Percentiles rank a stretch among this genome's conserved stretches.
Evolutionary conservation across 2,888 invertebrate species (phyloP).

Genomic region (Drosophila lacicola): DNA sequence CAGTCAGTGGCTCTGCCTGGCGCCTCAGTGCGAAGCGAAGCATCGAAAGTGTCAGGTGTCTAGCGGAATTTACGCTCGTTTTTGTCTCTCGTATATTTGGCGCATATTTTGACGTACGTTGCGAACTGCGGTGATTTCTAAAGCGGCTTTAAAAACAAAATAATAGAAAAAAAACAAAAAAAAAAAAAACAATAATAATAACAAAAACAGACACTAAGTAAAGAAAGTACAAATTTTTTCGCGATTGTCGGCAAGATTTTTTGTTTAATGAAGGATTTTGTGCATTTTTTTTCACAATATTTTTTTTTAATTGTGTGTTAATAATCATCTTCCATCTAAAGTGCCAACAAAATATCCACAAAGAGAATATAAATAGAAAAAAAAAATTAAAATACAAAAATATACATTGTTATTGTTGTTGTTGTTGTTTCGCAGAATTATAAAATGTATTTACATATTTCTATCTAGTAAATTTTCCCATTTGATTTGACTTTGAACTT

Average conservation of each 20-base stretch:
- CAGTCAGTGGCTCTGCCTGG: conserved; percentile 37
- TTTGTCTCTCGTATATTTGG: conserved; percentile 49
- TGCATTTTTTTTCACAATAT: conserved; percentile 10
- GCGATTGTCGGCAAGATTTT: conserved; percentile 16
- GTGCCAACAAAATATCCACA: conserved; percentile 38
- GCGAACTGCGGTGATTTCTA: conserved; percentile 36
- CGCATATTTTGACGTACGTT: conserved; percentile 73
- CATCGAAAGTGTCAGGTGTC: conserved; percentile 58
- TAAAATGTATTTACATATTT: conserved; percentile 37
- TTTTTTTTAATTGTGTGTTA: conserved; percentile 56
- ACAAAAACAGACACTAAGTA: conserved; percentile 14
- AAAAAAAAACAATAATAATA: conserved; percentile 2
- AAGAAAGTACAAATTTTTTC: conserved; percentile 1
- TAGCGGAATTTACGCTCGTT: conserved; percentile 29
- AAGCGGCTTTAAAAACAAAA: conserved; percentile 29
- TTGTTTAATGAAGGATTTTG: conserved; percentile 14
- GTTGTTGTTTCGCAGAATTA: conserved; percentile 19
- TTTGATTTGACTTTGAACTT: conserved; percentile 9
- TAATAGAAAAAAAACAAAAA: conserved; percentile 10
- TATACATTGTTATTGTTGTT: conserved; percentile 20
- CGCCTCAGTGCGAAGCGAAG: conserved; percentile 66
- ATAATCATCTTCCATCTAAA: conserved; percentile 58
- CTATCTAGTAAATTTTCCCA: conserved; percentile 11
- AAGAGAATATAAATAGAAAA: conserved; percentile 19
- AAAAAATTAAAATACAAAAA: conserved; percentile 5